Evolutionary conservation across 2,797 vertebrate species (phyloP).

Genomic region (Leucoraja ocellata): DNA sequence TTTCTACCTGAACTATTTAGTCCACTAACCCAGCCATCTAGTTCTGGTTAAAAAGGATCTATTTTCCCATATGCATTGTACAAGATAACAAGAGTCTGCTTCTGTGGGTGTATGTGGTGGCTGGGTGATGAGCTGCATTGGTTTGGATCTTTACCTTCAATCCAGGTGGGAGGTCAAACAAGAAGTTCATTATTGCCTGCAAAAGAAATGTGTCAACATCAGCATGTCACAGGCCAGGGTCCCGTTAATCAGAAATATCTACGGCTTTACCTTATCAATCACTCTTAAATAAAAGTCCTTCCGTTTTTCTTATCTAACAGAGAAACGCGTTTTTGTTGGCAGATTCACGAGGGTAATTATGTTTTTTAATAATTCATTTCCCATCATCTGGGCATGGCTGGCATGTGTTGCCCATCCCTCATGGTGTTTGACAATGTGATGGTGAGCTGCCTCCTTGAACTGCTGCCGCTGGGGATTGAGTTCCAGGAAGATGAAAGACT

Average conservation of each 20-base stretch:
- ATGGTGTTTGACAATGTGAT: too few species aligned
- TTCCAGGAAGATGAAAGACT: too few species aligned
- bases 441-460: too few species aligned
- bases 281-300: neutral
- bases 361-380: too few species aligned
- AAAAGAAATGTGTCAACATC: slow-evolving; percentile 31
- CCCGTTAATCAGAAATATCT: neutral
- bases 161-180: slow-evolving; percentile 56
- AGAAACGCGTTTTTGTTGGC: too few species aligned
- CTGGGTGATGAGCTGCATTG: neutral
- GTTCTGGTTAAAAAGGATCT: neutral
- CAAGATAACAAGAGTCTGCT: neutral
- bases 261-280: neutral
- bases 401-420: too few species aligned
- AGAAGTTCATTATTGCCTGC: slow-evolving; percentile 74
- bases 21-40: neutral
- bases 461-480: too few species aligned
- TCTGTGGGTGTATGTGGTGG: neutral
- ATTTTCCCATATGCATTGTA: neutral
- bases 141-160: slow-evolving; percentile 48
- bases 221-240: neutral
- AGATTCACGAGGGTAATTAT: too few species aligned
- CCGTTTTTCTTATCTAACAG: too few species aligned
- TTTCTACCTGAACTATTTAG: neutral
- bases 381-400: too few species aligned